Evolutionary conservation across 2,797 vertebrate species (phyloP).

Genomic region (Tangara arthus): DNA sequence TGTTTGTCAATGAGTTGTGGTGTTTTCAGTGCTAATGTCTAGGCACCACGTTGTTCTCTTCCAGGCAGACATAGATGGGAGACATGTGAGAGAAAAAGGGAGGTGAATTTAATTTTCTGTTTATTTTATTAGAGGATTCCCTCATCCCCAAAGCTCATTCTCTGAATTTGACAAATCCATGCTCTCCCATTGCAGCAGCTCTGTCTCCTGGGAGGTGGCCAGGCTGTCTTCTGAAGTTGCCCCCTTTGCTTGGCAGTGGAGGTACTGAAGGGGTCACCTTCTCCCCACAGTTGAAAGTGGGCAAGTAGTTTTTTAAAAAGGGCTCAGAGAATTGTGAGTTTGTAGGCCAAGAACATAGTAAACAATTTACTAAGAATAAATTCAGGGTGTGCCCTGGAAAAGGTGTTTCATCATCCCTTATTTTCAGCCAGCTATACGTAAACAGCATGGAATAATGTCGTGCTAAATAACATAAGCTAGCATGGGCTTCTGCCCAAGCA

Average conservation of each 20-base stretch:
- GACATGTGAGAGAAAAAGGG: neutral
- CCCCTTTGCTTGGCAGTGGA: neutral
- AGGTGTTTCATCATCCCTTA: neutral
- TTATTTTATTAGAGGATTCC: neutral
- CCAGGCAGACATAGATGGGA: neutral
- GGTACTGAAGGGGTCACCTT: neutral
- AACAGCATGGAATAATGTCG: neutral
- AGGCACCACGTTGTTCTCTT: neutral
- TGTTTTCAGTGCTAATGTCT: neutral
- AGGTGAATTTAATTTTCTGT: neutral
- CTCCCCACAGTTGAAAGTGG: neutral
- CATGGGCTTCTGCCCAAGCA: rapidly evolving
- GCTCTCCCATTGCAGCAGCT: neutral
- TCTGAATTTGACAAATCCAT: neutral
- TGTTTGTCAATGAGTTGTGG: neutral
- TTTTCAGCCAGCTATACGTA: neutral
- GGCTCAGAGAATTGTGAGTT: neutral
- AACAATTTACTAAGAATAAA: neutral
- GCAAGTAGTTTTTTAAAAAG: neutral
- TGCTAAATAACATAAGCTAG: neutral
- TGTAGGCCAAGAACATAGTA: neutral
- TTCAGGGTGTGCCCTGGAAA: neutral
- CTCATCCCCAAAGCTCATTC: neutral
- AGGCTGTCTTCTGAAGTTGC: neutral
- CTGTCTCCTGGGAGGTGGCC: neutral